Evolutionary conservation across 2,113 vertebrate species (phyloP).

Genomic region (Patagioenas fasciata): DNA sequence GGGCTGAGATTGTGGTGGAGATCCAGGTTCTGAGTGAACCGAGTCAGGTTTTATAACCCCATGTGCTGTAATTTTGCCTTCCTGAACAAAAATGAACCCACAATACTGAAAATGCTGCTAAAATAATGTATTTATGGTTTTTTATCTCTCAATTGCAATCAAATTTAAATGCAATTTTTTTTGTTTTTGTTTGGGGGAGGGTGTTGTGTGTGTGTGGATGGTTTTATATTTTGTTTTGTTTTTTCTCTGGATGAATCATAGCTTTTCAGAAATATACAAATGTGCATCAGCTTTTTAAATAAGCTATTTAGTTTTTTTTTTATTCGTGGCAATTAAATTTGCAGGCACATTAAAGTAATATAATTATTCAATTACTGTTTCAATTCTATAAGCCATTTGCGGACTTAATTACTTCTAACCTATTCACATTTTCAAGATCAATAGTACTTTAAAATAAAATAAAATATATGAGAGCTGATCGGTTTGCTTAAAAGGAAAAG

Average conservation of each 20-base stretch:
- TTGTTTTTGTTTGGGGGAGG: not conserved
- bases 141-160: not conserved
- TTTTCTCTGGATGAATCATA: not conserved
- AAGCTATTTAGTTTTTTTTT: conserved; percentile 40
- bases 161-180: not conserved
- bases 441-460: conserved; percentile 44
- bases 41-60: not conserved
- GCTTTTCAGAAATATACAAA: not conserved
- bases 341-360: conserved; percentile 46
- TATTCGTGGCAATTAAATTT: conserved; percentile 3
- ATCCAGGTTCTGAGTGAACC: not conserved
- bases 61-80: not conserved
- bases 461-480: not conserved
- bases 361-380: conserved; percentile 60
- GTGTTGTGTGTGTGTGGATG: too few species aligned
- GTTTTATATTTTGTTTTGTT: not conserved
- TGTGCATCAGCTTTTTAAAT: not conserved
- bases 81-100: not conserved
- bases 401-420: conserved; percentile 51
- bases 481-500: conserved; percentile 1
- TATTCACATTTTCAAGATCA: conserved; percentile 51
- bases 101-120: not conserved
- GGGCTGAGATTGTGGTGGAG: not conserved
- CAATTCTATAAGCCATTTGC: conserved; percentile 42
- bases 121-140: not conserved